Conservation (phyloP, 30 jellyfish, hydroid and myxozoan species). For the Sanderia malayensis region DNA sequence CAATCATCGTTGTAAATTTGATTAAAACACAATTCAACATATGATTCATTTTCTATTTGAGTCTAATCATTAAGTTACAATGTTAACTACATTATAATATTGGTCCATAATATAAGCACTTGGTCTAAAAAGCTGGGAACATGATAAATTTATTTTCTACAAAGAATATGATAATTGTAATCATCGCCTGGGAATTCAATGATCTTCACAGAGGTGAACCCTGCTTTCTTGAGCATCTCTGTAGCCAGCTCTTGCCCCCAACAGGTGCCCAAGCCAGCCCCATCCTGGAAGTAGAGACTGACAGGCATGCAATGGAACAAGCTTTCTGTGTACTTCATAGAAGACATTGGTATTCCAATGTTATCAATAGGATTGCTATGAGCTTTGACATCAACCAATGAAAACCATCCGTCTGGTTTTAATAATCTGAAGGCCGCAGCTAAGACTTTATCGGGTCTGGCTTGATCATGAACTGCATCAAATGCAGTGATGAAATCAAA, state of each 20-base stretch:
- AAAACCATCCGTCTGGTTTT: conserved; percentile 43
- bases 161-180: conserved; percentile 22
- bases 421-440: conserved; percentile 9
- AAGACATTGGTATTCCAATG: conserved; percentile 21
- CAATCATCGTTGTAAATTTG: no score
- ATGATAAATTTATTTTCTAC: conserved; percentile 8
- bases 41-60: no score
- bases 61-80: no score
- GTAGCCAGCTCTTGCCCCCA: conserved; percentile 57
- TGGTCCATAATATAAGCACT: no score
- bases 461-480: conserved; percentile 60
- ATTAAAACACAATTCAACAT: no score
- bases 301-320: conserved; percentile 65
- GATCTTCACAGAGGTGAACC: conserved; percentile 10
- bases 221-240: conserved; percentile 37
- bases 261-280: conserved; percentile 59
- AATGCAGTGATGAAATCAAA: conserved; percentile 52
- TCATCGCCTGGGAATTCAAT: conserved; percentile 10
- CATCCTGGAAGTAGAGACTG: conserved; percentile 44
- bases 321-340: conserved; percentile 37
- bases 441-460: conserved; percentile 42
- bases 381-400: conserved; percentile 35
- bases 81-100: no score
- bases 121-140: neutral
- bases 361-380: conserved; percentile 45